Base-by-base conservation (phyloP, 1,140 invertebrate genomes). In the Mylabris phalerata region DNA sequence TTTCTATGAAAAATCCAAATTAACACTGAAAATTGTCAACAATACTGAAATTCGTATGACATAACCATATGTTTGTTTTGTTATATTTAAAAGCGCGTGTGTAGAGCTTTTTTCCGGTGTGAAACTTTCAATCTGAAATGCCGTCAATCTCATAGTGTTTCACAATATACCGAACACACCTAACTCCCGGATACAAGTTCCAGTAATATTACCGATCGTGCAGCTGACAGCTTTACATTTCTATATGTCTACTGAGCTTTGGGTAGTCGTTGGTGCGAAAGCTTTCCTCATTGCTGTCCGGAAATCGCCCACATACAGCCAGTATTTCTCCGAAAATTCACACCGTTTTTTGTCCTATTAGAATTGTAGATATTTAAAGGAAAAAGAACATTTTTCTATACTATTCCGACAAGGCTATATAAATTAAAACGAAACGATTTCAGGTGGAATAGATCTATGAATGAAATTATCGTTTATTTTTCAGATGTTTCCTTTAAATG, bases 181-280 rank as follows among this genome's bases (percentile, higher is more conserved):
- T 32, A 32, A 32, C 52, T 47, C 48, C 57, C 54, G 63, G 63
- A 65, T 65, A 65, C 63, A 60, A 65, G 50, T 48, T 62, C 32
- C 55, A 48, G 61, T 55, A 57, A 65, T 65, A 65, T 65, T 60
- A 55, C 43, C 60, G 57, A 27, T 57, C 57, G 55, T 65, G 63
- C 55, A 49, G 50, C 51, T 65, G 63, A 65, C 63, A 65, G 63
- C 63, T 62, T 61, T 62, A 65, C 63, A 60, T 65, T 65, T 62
- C 61, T 62, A 62, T 62, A 60, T 54, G 57, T 50, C 41, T 57
- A 56, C 44, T 39, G 52, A 57, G 60, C 57, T 62, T 59, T 59
- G 19, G 19, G 1, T 19, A 19, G 32, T 7, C 4, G 7, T 32
- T 4, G 32, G 32, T 32, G 32, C 32, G 32, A 32, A 7, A 32